Evolutionary conservation across 2,888 invertebrate genomes (phyloP), one percentile per base, ranked within the genome.

Genomic region (Lottia scabra): DNA sequence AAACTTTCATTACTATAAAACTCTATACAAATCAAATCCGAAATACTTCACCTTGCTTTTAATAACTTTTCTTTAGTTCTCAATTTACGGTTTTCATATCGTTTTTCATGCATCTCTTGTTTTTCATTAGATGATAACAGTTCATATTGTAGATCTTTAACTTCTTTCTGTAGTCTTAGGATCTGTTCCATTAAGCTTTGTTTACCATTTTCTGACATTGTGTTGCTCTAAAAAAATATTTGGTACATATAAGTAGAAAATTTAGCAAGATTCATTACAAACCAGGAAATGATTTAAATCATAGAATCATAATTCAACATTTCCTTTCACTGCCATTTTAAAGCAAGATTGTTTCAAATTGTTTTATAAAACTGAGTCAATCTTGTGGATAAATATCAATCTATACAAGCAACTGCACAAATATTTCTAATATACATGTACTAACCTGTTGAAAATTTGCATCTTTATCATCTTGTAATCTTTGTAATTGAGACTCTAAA

Each of bases 31-130:
- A 30, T 56, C 30, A 46, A 43, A 16, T n/a, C n/a, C n/a, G 27
- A 23, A 38, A 5, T 38, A 38, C 38, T 56, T 68, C 64, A 86
- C 86, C 85, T 84, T 45, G 86, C 85, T 76, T 83, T 84, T 72
- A 85, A 75, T 8, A 86, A 75, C 73, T 86, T 86, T 6, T 80
- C 72, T 70, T 85, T 85, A 3, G 85, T 85, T 56, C 84, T 80
- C n/a, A 83, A 77, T 75, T 86, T 86, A 4, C 85, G 74, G 30
- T 85, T 85, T 74, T 85, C 85, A 65, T 85, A 85, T 63, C 82
- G 82, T 66, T 84, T 74, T 67, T 84, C 82, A 12, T 84, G 81
- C 2, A 83, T 74, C 76, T 85, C 85, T 30, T 83, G 76, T 69
- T 83, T 75, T 66, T 85, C 86, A 66, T 84, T 85, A 19, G 80